Base-by-base conservation (phyloP, 2,888 invertebrate genomes). In the Caenorhabditis panamensis region DNA sequence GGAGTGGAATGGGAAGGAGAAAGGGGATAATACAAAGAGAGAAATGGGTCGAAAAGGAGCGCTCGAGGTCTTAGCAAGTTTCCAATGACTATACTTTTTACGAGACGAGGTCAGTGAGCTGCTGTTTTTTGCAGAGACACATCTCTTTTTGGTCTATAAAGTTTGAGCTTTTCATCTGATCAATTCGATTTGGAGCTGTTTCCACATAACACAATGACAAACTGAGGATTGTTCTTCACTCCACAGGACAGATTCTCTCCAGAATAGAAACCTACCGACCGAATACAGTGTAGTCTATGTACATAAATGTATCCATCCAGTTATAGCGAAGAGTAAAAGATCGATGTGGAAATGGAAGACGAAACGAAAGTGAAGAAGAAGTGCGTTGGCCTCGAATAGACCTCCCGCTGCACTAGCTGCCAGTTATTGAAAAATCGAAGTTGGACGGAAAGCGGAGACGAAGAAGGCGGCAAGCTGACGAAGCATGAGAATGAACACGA, bases 361-460 rank as follows among this genome's bases (percentile, higher is more conserved):
- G 59, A 31, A 58, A 53, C 36, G 61, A 61, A 69, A 61, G 37
- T 18, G 44, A 61, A 62, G 37, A 26, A 28, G 31, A 49, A 41
- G 59, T 22, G 41, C 18, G 47, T 41, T 59, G 47, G 49, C 36
- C 20, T 36, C 18, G 64, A 51, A 66, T 47, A 69, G 69, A 28
- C 71, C 71, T 71, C 71, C 71, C 71, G 71, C 62, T 53, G 71
- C 51, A 68, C 67, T 58, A 47, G 49, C 51, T 71, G 71, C 53
- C 71, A 71, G 71, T 71, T 71, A 71, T 71, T 71, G 71, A 71
- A 71, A n/a, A 71, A 62, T 71, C 71, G 71, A 71, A 71, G 61
- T 71, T 71, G 69, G 49, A 36, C 13, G 44, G 49, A 37, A 64
- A 20, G 31, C 36, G 24, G 53, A 31, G 49, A 36, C 9, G 51